Base-by-base conservation (phyloP, 1,140 invertebrate species). In the Drosophila cardini region DNA sequence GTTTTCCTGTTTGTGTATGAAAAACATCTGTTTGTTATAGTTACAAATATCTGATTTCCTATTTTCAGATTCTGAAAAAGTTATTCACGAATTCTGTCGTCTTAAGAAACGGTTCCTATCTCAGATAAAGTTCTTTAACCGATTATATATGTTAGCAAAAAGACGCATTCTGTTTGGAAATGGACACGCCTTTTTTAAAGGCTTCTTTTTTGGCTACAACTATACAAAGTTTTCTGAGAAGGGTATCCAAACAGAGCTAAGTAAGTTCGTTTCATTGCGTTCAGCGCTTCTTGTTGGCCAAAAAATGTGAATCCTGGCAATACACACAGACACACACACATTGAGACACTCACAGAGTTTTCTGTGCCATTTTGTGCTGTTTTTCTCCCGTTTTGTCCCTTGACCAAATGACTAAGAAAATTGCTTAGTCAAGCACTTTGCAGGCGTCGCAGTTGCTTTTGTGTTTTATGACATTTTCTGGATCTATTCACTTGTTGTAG, bases 351-450 rank as follows among this genome's bases (percentile, higher is more conserved):
- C 8, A 30, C 48, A 30, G n/a, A 8, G 8, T 30, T 32, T 45
- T 13, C 42, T 7, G 2, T n/a, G 36, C 36, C 18, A 40, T 21
- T 18, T 30, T 34, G 1, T 7, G 34, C 11, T 7, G 34, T 7
- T 50, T 9, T 26, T 15, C 26, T 11, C 11, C 34, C 26, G 6
- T 11, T 45, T 16, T 21, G 9, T 57, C 52, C 65, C 60, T 67
- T 82, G 79, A 74, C 78, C 79, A 81, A 80, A 78, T 81, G 79
- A 74, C 79, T 74, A 74, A 81, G 79, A 81, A 81, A 82, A 81
- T 81, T 81, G 79, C 79, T 82, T 82, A 77, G 78, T 71, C 79
- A 74, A 82, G 79, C 79, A 81, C 79, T 82, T 82, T 82, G 70
- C 79, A 80, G 79, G 74, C 79, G 70, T 81, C 79, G 79, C 78